Evolutionary conservation across 1,140 invertebrate genomes (phyloP), one percentile per base, ranked within the genome.

Genomic region (Drosophila teissieri): DNA sequence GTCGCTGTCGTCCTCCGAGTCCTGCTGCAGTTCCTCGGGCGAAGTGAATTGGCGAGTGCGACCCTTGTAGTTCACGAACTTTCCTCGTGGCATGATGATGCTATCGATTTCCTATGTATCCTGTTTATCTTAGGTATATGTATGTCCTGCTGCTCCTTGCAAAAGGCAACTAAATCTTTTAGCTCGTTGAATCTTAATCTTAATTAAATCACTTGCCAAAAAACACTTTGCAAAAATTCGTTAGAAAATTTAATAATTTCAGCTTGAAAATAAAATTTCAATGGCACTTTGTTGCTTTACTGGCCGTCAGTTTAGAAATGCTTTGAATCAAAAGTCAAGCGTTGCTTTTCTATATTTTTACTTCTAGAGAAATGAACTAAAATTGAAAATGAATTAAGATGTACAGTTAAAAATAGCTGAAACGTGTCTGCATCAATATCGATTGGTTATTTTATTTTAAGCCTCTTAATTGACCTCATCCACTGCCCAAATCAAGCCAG

Each of bases 1-100:
- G 0, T 86, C 84, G 53, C 72, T 80, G 15, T 73, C 79, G 36
- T 90, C 96, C 88, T 97, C 96, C 14, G 96, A 94, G 91, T 98
- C 95, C 80, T 96, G 95, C 91, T 97, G 97, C 73, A 99, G 93
- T 90, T 98, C 97, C 89, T 98, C 97, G 19, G 97, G 97, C 91
- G 96, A 98, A 7, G 98, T 98, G 92, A 99, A 99, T 90, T 97
- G 96, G 70, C 98, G 96, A n/a, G 19, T 14, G 10, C 58, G 61
- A 0, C 80, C 80, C 40, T 84, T 84, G 46, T 85, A 65, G 44
- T 24, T 84, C 0, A 46, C 19, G 11, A 52, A 61, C 22, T 73
- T 85, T 12, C 73, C 58, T 8, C 77, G 77, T 86, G 91, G 91
- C 91, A 92, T 92, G 68, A 44, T 77, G 78, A 15, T 61, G 22